These are phyloP conservation scores for Lepidochrysops patricia DNA, from an alignment of 2,888 invertebrate genomes.

Conservation along the genomic window DNA sequence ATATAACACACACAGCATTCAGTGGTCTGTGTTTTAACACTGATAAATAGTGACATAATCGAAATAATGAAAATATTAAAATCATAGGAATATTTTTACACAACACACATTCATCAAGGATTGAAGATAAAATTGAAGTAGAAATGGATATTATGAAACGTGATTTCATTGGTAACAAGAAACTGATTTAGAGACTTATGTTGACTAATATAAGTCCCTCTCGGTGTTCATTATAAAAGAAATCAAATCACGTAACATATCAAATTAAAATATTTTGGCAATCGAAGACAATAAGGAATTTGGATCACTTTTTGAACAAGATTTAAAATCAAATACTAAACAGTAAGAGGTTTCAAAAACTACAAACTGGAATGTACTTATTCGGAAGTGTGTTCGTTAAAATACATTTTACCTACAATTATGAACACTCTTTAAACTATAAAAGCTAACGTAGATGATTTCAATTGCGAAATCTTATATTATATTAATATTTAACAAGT, in stretches of 20 bases:
- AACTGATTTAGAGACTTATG: neutral
- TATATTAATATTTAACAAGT: neutral
- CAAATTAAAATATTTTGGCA: neutral
- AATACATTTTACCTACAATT: too few relatives aligned
- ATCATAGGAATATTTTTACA: neutral
- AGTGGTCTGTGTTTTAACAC: neutral
- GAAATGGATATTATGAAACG: neutral
- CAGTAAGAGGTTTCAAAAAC: neutral
- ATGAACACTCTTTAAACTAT: neutral
- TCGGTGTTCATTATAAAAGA: neutral
- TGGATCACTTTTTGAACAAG: neutral
- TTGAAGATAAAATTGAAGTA: neutral
- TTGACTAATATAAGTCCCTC: neutral
- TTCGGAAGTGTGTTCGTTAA: too few relatives aligned
- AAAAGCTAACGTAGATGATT: neutral
- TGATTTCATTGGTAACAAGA: neutral
- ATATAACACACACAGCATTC: neutral
- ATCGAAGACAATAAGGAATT: neutral
- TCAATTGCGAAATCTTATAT: neutral
- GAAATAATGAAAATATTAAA: neutral
- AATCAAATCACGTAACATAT: neutral
- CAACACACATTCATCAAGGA: neutral
- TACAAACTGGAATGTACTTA: neutral
- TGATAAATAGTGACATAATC: neutral
- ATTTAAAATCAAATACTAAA: neutral